These are phyloP conservation scores for Microcebus lehilahytsara DNA, from an alignment of 2,113 vertebrate species.

Conservation along the genomic window DNA sequence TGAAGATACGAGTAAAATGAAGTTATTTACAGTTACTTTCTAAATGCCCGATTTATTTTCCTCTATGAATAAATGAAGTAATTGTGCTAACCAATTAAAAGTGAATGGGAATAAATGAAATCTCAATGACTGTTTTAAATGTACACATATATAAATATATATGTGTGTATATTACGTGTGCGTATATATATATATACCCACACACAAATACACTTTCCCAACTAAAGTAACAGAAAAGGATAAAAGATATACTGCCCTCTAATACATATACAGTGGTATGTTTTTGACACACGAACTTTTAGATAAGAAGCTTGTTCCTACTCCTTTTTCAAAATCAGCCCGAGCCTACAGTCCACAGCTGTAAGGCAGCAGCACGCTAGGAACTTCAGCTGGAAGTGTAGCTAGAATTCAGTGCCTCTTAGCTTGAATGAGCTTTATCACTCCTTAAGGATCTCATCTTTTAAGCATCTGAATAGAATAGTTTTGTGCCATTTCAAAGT, in stretches of 20 bases:
- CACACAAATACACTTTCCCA: background rate
- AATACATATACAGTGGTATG: background rate
- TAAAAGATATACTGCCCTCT: background rate
- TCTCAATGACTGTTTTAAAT: background rate
- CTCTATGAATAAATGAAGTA: background rate
- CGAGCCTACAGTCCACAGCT: background rate
- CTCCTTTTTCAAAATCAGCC: background rate
- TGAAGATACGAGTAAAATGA: background rate
- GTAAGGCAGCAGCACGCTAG: background rate
- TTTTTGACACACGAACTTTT: background rate
- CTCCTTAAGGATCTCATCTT: background rate
- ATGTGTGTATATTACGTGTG: background rate
- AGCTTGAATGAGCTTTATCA: background rate
- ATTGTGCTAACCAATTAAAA: background rate
- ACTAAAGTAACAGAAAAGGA: background rate
- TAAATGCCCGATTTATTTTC: slow-evolving; percentile 3
- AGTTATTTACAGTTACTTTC: slow-evolving; percentile 2
- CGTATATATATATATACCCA: background rate
- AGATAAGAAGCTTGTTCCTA: background rate
- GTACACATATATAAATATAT: background rate
- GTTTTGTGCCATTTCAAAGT: slow-evolving; percentile 25
- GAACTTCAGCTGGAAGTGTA: background rate
- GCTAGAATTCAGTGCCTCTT: background rate
- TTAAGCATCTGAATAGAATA: background rate
- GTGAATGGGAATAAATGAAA: slow-evolving; percentile 14